phyloP scores from a whole-genome alignment of 2,113 vertebrate species.

The Ginglymostoma cirratum region DNA sequence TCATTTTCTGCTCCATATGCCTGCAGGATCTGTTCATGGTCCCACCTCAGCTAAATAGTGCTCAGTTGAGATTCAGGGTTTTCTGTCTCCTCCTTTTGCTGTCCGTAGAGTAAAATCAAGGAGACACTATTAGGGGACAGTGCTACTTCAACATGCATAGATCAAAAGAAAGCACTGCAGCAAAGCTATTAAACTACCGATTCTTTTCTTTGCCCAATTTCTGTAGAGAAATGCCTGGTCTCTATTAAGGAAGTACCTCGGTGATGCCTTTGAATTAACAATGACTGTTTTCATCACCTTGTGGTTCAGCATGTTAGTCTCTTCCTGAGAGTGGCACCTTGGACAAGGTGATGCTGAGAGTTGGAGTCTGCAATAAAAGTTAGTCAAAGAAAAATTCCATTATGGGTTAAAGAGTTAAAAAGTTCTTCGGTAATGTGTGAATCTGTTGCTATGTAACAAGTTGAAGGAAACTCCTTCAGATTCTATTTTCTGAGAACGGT shows the following conservation, averaged over 20 bases:
- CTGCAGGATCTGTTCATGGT: background rate
- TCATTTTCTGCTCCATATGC: background rate
- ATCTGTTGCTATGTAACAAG: constrained; percentile 37
- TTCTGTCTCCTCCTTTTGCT: background rate
- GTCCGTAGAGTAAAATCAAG: background rate
- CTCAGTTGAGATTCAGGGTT: background rate
- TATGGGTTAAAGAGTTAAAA: constrained; percentile 36
- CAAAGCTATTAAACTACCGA: background rate
- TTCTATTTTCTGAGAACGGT: constrained; percentile 1
- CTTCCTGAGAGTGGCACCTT: background rate
- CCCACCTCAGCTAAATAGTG: background rate
- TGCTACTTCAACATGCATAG: background rate
- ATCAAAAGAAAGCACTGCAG: background rate
- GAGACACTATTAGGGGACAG: background rate
- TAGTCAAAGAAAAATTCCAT: background rate
- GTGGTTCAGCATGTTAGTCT: background rate
- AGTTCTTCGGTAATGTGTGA: constrained; percentile 19
- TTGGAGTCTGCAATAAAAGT: background rate
- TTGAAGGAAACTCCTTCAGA: background rate
- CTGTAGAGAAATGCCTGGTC: background rate
- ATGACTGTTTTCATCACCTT: background rate
- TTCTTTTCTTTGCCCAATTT: background rate
- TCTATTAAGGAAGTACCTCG: background rate
- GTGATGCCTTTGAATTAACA: background rate
- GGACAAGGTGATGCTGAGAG: background rate